Evolutionary conservation across 2,113 vertebrate species (phyloP).

Genomic region (Prinia subflava): DNA sequence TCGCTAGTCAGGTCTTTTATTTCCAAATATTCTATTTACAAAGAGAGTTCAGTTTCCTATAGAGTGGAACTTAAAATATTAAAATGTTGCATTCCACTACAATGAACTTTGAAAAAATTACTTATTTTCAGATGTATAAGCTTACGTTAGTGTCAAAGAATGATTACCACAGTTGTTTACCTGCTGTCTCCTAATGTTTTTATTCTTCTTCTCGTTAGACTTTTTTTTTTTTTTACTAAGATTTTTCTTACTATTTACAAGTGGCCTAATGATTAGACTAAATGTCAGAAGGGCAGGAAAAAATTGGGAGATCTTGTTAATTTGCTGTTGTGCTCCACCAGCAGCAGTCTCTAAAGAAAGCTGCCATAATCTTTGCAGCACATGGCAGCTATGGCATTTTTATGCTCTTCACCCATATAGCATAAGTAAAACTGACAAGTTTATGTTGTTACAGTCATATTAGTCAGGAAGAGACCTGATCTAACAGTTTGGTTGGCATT

Average conservation of each 20-base stretch:
- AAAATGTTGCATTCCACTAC: not conserved
- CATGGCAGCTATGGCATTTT: not conserved
- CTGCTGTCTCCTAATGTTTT: not conserved
- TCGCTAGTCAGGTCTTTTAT: not conserved
- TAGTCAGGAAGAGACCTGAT: not conserved
- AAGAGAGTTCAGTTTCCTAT: not conserved
- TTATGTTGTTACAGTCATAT: not conserved
- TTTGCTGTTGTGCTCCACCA: not conserved
- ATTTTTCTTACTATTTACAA: not conserved
- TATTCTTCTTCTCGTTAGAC: not conserved
- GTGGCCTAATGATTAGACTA: not conserved
- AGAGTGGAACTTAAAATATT: not conserved
- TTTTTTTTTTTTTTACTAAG: not conserved
- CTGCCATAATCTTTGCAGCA: not conserved
- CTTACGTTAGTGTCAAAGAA: not conserved
- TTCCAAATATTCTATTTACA: not conserved
- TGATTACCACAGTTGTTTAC: not conserved
- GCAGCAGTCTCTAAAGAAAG: not conserved
- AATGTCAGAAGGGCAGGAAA: not conserved
- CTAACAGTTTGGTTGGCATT: not conserved
- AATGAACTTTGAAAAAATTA: not conserved
- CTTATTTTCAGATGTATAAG: not conserved
- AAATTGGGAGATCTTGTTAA: not conserved
- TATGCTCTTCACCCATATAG: not conserved
- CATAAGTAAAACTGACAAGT: not conserved